These are phyloP conservation scores for Anoplopoma fimbria DNA, from an alignment of 2,113 vertebrate species.

Conservation along the genomic window DNA sequence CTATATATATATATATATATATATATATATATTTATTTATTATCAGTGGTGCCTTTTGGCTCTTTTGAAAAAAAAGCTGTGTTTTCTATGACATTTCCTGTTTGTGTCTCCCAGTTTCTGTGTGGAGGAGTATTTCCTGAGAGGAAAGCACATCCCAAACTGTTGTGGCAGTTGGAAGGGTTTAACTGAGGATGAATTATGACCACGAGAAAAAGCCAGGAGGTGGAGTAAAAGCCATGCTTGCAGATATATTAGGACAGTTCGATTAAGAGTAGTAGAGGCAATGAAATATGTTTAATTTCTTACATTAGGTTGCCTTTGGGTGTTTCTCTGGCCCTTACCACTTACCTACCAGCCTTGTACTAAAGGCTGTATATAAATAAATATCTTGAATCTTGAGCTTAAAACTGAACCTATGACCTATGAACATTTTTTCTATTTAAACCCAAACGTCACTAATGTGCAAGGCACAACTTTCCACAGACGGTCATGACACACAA, in stretches of 20 bases:
- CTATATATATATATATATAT: too few species aligned
- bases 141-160: slow-evolving; percentile 18
- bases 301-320: not conserved
- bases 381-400: not conserved
- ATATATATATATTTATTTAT: not conserved
- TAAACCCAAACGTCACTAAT: not conserved
- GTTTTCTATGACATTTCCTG: not conserved
- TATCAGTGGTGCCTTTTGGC: not conserved
- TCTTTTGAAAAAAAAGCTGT: too few species aligned
- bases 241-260: not conserved
- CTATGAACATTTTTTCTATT: not conserved
- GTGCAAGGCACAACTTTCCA: not conserved
- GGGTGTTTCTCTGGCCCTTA: not conserved
- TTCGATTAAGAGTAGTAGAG: not conserved
- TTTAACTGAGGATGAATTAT: not conserved
- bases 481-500: not conserved
- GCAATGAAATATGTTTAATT: not conserved
- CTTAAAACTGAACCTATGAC: too few species aligned
- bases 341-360: too few species aligned
- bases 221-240: not conserved
- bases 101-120: not conserved
- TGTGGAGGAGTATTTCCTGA: slow-evolving; percentile 25
- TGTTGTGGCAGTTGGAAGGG: not conserved
- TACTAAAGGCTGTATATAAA: not conserved
- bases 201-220: not conserved